phyloP scores from a whole-genome alignment of 2,888 invertebrate species.

The Drosophila aldrichi region DNA sequence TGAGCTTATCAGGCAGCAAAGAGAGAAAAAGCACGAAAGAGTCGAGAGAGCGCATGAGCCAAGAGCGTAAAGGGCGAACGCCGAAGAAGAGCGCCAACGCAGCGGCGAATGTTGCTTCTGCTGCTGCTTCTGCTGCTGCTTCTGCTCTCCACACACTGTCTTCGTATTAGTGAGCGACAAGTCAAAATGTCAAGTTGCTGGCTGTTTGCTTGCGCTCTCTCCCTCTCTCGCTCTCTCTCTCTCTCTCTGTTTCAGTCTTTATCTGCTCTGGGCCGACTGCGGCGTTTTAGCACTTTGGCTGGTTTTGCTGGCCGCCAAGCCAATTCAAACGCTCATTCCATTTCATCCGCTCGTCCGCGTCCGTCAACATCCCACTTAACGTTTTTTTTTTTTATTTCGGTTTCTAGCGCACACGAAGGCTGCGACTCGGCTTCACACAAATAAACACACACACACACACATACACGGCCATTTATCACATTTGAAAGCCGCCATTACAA shows the following conservation, averaged over 20 bases:
- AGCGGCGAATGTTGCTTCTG: conserved; percentile 33
- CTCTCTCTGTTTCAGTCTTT: conserved; percentile 27
- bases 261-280: conserved; percentile 62
- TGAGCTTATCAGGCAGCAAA: conserved; percentile 55
- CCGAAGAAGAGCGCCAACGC: conserved; percentile 67
- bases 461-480: conserved; percentile 57
- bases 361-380: conserved; percentile 81
- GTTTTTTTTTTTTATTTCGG: conserved; percentile 39
- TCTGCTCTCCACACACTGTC: conserved; percentile 14
- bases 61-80: conserved; percentile 42
- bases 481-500: conserved; percentile 69
- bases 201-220: conserved; percentile 23
- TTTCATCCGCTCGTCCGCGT: conserved; percentile 82
- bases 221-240: conserved; percentile 14
- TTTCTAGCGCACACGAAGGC: conserved; percentile 46
- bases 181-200: conserved; percentile 68
- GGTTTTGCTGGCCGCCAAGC: conserved; percentile 62
- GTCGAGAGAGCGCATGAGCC: conserved; percentile 23
- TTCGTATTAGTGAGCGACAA: conserved; percentile 47
- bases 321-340: conserved; percentile 74
- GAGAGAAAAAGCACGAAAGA: conserved; percentile 17
- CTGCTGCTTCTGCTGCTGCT: conserved; percentile 3
- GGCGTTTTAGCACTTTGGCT: conserved; percentile 59
- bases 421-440: conserved; percentile 39
- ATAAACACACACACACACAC: conserved; percentile 7